Base-by-base conservation (phyloP, 2,113 vertebrate genomes). In the Onychostruthus taczanowskii region DNA sequence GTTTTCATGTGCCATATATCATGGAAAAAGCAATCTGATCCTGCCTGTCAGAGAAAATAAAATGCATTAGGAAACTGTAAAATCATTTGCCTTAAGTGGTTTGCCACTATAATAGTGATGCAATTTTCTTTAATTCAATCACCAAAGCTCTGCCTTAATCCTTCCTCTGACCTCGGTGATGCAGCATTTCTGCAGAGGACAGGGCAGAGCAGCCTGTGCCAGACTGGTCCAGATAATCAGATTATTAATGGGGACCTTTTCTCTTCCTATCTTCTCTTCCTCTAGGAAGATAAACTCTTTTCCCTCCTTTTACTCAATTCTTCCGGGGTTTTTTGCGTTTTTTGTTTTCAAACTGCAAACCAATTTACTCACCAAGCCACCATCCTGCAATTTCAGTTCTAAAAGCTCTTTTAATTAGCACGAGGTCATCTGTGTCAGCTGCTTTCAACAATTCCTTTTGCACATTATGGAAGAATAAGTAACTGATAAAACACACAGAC, bases 41-140 rank as follows among this genome's bases (percentile, higher is more conserved):
- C 63, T 53, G 13, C 46, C 33, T 91, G 61, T 53, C 69, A 91
- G 76, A 89, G 82, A 50, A 93, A 95, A 79, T 47, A 19, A 28
- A 90, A 81, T 61, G 28, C 52, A 80, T 85, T 93, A 85, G 26
- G 63, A 92, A 77, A 72, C 66, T 75, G 33, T 43, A 52, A 70
- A 91, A 76, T 88, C 12, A 76, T 89, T 85, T 85, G 63, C 58
- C 17, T 35, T 67, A 75, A 90, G 33, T 93, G 49, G 66, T 93
- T 95, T 90, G 75, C 77, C 66, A 79, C 19, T 47, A 44, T 35
- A 74, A 46, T 75, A 46, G 59, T 46, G 28, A 43, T 33, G 64
- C 21, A 88, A 81, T 92, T 96, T 94, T 84, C 46, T 89, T 86
- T 83, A 93, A 89, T 72, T 94, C 87, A 75, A 28, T 85, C 64